These are phyloP conservation scores for Chlorodrepanis virens DNA, from an alignment of 2,113 vertebrate species.

Conservation along the genomic window DNA sequence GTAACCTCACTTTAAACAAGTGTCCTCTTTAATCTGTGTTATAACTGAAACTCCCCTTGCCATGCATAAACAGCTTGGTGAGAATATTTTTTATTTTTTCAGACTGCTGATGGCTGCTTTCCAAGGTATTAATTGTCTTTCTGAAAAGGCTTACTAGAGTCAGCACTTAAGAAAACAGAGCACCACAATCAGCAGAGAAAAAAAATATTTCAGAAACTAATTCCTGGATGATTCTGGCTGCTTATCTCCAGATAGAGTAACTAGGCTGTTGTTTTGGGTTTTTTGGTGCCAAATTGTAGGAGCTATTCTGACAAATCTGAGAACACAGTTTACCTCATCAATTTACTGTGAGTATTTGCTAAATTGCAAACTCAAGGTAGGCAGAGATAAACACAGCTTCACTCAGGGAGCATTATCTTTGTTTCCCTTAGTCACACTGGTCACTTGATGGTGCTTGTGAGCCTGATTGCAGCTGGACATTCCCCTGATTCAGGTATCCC, in stretches of 20 bases:
- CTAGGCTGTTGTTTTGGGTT: neutral
- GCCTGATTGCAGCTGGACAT: neutral
- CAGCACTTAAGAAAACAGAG: conserved; percentile 1
- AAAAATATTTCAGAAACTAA: neutral
- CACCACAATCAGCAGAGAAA: neutral
- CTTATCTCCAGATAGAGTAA: neutral
- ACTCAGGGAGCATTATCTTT: neutral
- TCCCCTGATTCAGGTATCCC: neutral
- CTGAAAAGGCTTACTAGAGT: conserved; percentile 14
- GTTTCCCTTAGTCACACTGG: neutral
- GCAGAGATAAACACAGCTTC: neutral
- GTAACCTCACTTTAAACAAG: conserved; percentile 35
- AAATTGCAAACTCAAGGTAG: neutral
- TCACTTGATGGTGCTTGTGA: neutral
- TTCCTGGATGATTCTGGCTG: conserved; percentile 7
- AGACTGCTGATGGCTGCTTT: conserved; percentile 11
- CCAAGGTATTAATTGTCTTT: conserved; percentile 42
- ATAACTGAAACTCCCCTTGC: neutral
- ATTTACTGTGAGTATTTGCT: neutral
- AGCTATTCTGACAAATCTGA: neutral
- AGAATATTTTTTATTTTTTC: neutral
- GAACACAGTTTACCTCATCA: neutral
- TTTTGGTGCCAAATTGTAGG: neutral
- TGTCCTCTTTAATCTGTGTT: conserved; percentile 37
- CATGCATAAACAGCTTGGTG: neutral